Conservation (phyloP, 2,797 vertebrate genomes). For the Hemibagrus guttatus region DNA sequence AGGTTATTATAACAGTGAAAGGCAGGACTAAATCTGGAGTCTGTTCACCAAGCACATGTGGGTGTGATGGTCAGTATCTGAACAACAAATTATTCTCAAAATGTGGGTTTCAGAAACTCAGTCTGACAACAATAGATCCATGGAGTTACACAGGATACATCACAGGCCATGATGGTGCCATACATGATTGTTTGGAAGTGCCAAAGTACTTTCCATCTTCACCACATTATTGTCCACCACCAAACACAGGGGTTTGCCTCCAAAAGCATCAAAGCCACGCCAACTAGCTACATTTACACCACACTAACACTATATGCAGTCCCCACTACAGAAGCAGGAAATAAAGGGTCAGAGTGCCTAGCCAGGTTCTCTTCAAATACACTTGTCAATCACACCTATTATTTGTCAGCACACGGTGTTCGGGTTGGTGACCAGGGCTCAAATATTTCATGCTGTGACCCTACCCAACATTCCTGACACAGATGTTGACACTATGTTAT, state of each 20-base stretch:
- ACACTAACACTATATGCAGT: neutral
- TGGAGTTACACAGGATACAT: neutral
- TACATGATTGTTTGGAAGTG: neutral
- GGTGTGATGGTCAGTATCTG: neutral
- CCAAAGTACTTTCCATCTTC: neutral
- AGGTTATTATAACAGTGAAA: neutral
- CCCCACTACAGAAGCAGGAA: neutral
- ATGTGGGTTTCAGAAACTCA: neutral
- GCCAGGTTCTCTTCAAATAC: neutral
- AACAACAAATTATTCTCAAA: neutral
- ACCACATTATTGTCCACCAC: neutral
- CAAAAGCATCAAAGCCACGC: too few relatives aligned
- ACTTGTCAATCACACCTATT: neutral
- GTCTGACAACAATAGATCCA: neutral
- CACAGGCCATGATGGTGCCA: too few relatives aligned
- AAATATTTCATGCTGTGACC: neutral
- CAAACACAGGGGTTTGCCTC: neutral
- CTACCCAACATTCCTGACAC: neutral
- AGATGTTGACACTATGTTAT: conserved; percentile 5
- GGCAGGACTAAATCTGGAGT: neutral
- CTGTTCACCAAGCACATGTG: neutral
- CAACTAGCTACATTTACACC: neutral
- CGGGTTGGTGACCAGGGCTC: neutral
- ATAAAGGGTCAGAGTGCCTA: neutral
- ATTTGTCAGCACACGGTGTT: neutral